Percentiles rank a stretch among this genome's conserved stretches.
phyloP scores from a whole-genome alignment of 1,140 invertebrate genomes.

The Hycleus cichorii region DNA sequence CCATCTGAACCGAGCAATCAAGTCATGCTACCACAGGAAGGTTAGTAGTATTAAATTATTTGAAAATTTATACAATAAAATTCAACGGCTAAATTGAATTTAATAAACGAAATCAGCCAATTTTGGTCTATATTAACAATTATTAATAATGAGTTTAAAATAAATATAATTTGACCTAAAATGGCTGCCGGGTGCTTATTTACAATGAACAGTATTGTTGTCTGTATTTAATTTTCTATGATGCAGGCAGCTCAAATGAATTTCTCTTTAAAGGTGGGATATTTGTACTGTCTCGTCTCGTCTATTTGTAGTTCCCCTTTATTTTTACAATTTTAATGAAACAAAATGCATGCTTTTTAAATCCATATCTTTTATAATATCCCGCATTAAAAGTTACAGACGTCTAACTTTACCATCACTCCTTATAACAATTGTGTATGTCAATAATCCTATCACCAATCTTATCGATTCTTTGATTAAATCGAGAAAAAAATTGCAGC shows the following conservation, averaged over 20 bases:
- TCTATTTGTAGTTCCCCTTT: slow-evolving; percentile 1
- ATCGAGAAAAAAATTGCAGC: slow-evolving; percentile 44
- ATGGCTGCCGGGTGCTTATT: too few species aligned
- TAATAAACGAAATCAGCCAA: neutral
- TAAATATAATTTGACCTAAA: too few species aligned
- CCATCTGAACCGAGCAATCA: slow-evolving; percentile 81
- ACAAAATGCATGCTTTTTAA: neutral
- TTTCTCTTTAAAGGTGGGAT: slow-evolving; percentile 38
- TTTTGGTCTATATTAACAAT: too few species aligned
- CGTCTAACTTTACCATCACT: too few species aligned
- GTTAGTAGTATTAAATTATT: slow-evolving; percentile 48
- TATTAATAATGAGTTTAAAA: neutral
- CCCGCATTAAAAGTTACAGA: too few species aligned
- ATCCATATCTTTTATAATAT: too few species aligned
- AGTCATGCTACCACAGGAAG: slow-evolving; percentile 87
- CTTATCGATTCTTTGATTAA: too few species aligned
- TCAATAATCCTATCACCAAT: too few species aligned
- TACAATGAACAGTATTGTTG: slow-evolving; percentile 3
- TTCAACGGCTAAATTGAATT: neutral
- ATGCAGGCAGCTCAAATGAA: slow-evolving; percentile 35
- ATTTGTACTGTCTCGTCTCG: slow-evolving; percentile 5
- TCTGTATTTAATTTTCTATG: slow-evolving; percentile 29
- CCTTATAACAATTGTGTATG: slow-evolving; percentile 19
- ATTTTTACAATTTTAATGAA: too few species aligned
- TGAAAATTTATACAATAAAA: neutral